Conservation (phyloP, 2,888 invertebrate species). For the Drosophila infuscata region DNA sequence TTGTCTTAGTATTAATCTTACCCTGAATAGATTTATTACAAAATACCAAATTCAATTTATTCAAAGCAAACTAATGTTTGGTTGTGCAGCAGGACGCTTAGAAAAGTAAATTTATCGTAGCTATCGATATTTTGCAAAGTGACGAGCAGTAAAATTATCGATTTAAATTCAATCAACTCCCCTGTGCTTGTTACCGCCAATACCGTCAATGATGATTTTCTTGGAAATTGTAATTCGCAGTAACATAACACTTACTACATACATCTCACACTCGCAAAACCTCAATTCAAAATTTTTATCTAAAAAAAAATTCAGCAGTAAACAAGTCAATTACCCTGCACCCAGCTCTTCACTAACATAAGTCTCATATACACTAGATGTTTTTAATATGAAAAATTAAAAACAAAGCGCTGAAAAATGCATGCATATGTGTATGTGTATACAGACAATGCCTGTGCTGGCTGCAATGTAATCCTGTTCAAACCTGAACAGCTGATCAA, state of each 20-base stretch:
- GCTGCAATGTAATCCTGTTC: background rate
- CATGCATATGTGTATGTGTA: accelerated
- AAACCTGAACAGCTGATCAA: background rate
- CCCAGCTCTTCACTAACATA: too few relatives aligned
- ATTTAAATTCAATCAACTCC: background rate
- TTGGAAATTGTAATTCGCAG: slow-evolving; percentile 46
- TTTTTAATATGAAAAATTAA: slow-evolving; percentile 7
- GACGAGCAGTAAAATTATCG: background rate
- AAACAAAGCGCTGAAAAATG: slow-evolving; percentile 12
- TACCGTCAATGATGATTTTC: slow-evolving; percentile 43
- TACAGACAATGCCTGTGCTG: too few relatives aligned
- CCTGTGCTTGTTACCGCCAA: background rate
- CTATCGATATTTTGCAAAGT: background rate
- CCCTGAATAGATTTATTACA: background rate
- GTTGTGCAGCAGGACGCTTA: background rate
- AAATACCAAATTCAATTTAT: background rate
- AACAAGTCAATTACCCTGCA: slow-evolving; percentile 13
- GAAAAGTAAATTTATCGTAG: background rate
- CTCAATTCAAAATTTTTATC: slow-evolving; percentile 4
- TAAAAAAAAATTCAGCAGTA: too few relatives aligned
- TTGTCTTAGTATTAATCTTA: background rate
- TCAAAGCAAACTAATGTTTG: background rate
- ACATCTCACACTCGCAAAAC: slow-evolving; percentile 17
- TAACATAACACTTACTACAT: slow-evolving; percentile 21
- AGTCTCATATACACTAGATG: background rate